Evolutionary conservation across 2,888 invertebrate species (phyloP).

Genomic region (Heteromyza rotundicornis): DNA sequence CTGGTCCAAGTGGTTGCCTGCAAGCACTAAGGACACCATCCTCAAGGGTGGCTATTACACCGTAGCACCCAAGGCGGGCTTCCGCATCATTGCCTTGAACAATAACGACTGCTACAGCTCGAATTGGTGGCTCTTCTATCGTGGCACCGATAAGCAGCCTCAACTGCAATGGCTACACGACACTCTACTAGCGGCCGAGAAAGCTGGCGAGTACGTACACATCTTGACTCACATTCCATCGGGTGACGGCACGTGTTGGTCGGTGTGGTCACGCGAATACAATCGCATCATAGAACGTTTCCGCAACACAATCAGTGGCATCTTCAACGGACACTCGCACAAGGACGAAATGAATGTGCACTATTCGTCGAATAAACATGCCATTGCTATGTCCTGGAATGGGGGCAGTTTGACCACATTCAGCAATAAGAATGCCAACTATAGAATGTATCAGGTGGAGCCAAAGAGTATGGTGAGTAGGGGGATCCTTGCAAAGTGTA

Average conservation of each 20-base stretch:
- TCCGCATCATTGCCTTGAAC: conserved; percentile 79
- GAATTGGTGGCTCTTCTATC: conserved; percentile 72
- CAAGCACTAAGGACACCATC: conserved; percentile 68
- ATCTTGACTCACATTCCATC: conserved; percentile 85
- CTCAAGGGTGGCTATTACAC: conserved; percentile 80
- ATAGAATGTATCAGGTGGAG: conserved; percentile 76
- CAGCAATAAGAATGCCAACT: conserved; percentile 78
- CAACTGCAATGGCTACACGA: conserved; percentile 83
- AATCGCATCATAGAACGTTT: conserved; percentile 74
- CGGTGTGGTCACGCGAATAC: conserved; percentile 77
- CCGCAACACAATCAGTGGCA: conserved; percentile 74
- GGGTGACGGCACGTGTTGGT: conserved; percentile 71
- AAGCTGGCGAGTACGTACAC: conserved; percentile 77
- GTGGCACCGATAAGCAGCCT: conserved; percentile 73
- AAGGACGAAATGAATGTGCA: conserved; percentile 75
- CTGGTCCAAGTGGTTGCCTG: conserved; percentile 74
- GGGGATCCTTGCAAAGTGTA: not conserved
- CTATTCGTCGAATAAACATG: conserved; percentile 63
- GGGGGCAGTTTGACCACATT: conserved; percentile 81
- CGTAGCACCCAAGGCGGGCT: conserved; percentile 69
- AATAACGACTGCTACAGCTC: conserved; percentile 72
- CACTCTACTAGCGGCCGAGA: conserved; percentile 77
- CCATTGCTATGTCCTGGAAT: conserved; percentile 77
- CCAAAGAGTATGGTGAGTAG: conserved; percentile 65
- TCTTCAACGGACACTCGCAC: conserved; percentile 86